Evolutionary conservation across 1,140 invertebrate species (phyloP).

Genomic region (Nymphalis io): DNA sequence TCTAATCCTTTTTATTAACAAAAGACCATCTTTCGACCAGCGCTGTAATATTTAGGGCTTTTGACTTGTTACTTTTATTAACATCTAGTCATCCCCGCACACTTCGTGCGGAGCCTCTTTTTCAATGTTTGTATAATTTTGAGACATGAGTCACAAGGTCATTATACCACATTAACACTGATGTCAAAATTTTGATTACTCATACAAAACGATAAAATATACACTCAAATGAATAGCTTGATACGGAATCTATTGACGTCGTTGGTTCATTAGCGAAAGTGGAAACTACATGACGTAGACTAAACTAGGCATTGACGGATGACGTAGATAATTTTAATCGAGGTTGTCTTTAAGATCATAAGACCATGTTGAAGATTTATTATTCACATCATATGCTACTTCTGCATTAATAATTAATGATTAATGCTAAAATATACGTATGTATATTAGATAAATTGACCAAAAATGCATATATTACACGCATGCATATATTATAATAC

Average conservation of each 20-base stretch:
- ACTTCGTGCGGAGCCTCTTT: too few species aligned
- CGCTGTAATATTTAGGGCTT: too few species aligned
- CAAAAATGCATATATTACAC: too few species aligned
- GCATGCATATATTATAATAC: too few species aligned
- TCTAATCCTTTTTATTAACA: too few species aligned
- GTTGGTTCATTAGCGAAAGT: constrained; percentile 43
- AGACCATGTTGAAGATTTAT: neutral
- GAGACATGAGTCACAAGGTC: neutral
- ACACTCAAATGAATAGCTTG: neutral
- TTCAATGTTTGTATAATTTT: too few species aligned
- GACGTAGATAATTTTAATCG: constrained; percentile 34
- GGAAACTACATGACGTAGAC: constrained; percentile 55
- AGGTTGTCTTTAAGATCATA: constrained; percentile 13
- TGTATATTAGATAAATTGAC: too few species aligned
- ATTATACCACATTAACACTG: neutral
- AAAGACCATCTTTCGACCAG: too few species aligned
- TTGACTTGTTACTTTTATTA: too few species aligned
- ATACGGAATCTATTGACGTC: neutral
- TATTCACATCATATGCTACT: neutral
- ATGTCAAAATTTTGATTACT: constrained; percentile 1
- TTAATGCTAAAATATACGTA: too few species aligned
- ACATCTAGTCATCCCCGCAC: too few species aligned
- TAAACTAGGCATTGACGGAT: constrained; percentile 86
- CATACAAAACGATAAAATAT: neutral
- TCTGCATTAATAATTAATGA: neutral